Percentiles rank a stretch among this genome's conserved stretches.
phyloP scores from a whole-genome alignment of 2,888 invertebrate species.

The Patella depressa region DNA sequence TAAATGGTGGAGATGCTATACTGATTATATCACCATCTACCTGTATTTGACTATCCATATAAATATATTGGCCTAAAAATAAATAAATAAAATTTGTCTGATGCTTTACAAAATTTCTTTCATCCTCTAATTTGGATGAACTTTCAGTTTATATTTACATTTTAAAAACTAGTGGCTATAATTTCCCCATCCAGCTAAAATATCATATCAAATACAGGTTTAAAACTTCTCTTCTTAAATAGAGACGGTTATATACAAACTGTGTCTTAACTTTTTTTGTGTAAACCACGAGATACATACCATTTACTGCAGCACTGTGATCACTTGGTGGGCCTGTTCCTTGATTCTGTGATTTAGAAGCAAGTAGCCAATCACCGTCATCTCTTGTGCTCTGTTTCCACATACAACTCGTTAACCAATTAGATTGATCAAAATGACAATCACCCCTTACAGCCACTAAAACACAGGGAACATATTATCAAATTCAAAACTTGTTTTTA shows the following conservation, averaged over 20 bases:
- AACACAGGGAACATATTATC: constrained; percentile 17
- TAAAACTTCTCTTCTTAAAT: too few relatives aligned
- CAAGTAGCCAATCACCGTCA: constrained; percentile 51
- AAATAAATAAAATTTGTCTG: neutral
- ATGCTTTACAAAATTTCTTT: too few relatives aligned
- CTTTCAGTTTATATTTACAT: too few relatives aligned
- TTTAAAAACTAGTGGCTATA: too few relatives aligned
- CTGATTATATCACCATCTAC: constrained; percentile 42
- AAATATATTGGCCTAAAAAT: constrained; percentile 50
- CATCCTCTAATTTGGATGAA: too few relatives aligned
- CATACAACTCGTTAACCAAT: constrained; percentile 37
- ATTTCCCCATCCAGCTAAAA: too few relatives aligned
- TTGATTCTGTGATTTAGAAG: constrained; percentile 28
- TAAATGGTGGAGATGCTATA: constrained; percentile 48
- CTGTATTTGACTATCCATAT: constrained; percentile 41
- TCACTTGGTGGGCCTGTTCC: constrained; percentile 45
- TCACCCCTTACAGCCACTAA: constrained; percentile 47
- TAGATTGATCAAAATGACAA: constrained; percentile 48
- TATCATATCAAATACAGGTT: too few relatives aligned
- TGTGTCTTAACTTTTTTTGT: too few relatives aligned
- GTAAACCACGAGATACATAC: constrained; percentile 23
- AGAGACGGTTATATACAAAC: too few relatives aligned
- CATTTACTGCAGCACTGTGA: constrained; percentile 43
- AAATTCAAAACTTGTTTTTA: too few relatives aligned
- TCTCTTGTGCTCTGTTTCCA: constrained; percentile 49